Percentiles rank a stretch among this genome's conserved stretches.
Conservation (phyloP, 2,113 vertebrate species). For the Glaucidium brasilianum region DNA sequence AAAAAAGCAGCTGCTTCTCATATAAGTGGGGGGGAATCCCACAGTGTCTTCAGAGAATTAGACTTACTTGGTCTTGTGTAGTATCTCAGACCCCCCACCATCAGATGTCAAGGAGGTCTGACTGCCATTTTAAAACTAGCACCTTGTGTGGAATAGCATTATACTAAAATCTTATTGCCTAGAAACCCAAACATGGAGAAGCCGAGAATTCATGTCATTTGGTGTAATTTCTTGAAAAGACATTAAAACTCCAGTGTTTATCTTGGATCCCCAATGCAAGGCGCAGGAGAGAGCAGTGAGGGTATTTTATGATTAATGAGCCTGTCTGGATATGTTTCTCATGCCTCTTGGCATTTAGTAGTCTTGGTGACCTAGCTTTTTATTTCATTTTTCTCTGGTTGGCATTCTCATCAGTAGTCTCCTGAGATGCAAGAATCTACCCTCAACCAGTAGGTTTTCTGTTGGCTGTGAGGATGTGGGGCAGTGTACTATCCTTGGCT, state of each 20-base stretch:
- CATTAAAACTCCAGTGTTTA: slow-evolving; percentile 33
- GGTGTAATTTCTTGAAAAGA: slow-evolving; percentile 57
- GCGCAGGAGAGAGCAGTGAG: background rate
- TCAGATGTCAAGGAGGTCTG: background rate
- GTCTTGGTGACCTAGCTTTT: slow-evolving; percentile 33
- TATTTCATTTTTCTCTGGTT: background rate
- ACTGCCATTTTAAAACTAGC: slow-evolving; percentile 56
- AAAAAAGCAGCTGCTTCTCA: background rate
- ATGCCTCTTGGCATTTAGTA: background rate
- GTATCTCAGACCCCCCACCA: slow-evolving; percentile 34
- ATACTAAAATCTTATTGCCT: slow-evolving; percentile 30
- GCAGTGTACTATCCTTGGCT: background rate
- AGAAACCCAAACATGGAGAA: slow-evolving; percentile 45
- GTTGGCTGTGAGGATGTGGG: background rate
- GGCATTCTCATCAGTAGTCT: slow-evolving; percentile 5
- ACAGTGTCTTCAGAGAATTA: background rate
- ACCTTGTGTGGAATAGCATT: background rate
- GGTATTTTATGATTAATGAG: slow-evolving; percentile 23
- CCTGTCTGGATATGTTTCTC: background rate
- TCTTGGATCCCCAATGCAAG: slow-evolving; percentile 17
- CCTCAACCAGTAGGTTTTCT: background rate
- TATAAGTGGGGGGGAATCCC: background rate
- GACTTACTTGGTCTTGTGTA: slow-evolving; percentile 19
- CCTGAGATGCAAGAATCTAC: background rate
- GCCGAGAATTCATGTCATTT: background rate